Conservation (phyloP, 2,797 vertebrate genomes). For the Coracias cyanogaster region DNA sequence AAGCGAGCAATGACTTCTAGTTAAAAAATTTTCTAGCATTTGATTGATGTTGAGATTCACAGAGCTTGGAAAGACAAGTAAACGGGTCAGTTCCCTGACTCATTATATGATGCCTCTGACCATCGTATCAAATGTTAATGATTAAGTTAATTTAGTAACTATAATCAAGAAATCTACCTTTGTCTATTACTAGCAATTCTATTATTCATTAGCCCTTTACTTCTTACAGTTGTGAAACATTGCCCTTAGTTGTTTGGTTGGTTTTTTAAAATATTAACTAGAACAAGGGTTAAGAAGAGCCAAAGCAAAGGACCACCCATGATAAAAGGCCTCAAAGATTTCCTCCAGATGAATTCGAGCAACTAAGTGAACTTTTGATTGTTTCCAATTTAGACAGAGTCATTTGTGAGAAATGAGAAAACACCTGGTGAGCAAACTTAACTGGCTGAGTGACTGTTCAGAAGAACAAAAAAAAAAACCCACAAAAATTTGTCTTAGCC, state of each 20-base stretch:
- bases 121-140: constrained; percentile 15
- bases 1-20: background rate
- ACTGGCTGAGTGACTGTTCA: background rate
- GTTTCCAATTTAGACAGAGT: background rate
- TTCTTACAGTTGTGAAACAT: background rate
- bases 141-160: constrained; percentile 44
- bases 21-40: constrained; percentile 25
- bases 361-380: background rate
- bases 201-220: background rate
- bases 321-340: constrained; percentile 23
- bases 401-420: constrained; percentile 37
- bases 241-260: background rate
- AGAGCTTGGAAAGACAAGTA: constrained; percentile 32
- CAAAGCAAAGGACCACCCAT: constrained; percentile 25
- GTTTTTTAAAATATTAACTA: background rate
- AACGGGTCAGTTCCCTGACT: constrained; percentile 33
- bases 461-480: background rate
- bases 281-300: background rate
- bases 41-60: constrained; percentile 30
- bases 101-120: background rate
- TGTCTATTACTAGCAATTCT: background rate
- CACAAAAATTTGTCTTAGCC: background rate
- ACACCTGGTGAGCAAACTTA: constrained; percentile 38
- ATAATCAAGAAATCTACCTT: constrained; percentile 1
- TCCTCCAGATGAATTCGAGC: background rate